Evolutionary conservation across 1,140 invertebrate species (phyloP), one percentile per base, ranked within the genome.

Genomic region (Bradynema listronoti): DNA sequence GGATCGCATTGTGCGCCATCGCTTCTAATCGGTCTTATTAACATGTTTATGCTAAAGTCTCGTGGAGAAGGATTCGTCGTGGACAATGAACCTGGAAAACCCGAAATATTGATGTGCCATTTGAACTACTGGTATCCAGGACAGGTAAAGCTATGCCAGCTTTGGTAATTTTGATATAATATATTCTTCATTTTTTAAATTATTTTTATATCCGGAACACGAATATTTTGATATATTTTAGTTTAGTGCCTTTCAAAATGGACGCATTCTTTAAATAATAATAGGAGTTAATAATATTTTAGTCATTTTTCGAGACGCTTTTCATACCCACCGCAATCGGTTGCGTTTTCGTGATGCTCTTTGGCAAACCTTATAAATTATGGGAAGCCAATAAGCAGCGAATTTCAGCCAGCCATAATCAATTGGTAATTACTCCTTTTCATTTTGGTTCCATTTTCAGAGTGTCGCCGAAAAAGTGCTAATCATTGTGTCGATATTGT

Each of bases 301-400:
- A 75, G 73, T 58, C 59, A 11, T 76, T 76, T 65, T 78, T 76
- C 58, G 89, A 95, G 79, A 81, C 81, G 25, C 78, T 85, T 42
- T 85, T 90, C 47, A 85, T 92, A 2, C 74, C 87, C 7, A 57
- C 87, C 0, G 89, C 86, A 0, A 68, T 93, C 0, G 66, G 86
- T 25, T 95, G 91, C 78, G 85, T 97, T 24, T 93, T 92, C 0
- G 85, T 90, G 73, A 88, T 98, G 87, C 82, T 97, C 56, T 79
- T 93, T 7, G 87, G 87, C 6, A 97, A 93, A 80, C 93, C 93
- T 0, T 77, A 93, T 25, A 59, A 65, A 49, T 51, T 76, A 29
- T 77, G 72, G 71, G 69, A 76, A 56, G 70, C 68, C 49, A 61
- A 68, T 25, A 63, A 77, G 56, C 42, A 57, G 33, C 66, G 72